phyloP scores from a whole-genome alignment of 2,888 invertebrate species.

The Orchesella flavescens region DNA sequence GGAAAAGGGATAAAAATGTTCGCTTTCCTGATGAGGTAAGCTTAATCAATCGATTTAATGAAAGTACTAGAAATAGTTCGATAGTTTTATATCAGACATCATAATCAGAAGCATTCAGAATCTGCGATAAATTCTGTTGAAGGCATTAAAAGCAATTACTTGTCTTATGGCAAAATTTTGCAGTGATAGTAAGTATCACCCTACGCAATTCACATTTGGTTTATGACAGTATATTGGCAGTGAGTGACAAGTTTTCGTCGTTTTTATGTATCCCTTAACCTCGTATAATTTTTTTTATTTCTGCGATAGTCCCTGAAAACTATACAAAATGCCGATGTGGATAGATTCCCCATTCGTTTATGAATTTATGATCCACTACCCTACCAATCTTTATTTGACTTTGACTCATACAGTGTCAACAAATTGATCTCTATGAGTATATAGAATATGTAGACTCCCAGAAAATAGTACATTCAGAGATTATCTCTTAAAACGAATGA shows the following conservation, averaged over 20 bases:
- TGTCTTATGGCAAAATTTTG: too few species aligned
- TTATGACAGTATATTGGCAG: neutral
- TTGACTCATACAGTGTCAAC: neutral
- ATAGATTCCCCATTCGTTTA: neutral
- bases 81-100: too few species aligned
- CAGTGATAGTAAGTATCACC: too few species aligned
- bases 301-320: too few species aligned
- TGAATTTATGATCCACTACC: neutral
- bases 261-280: neutral
- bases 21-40: slow-evolving; percentile 71
- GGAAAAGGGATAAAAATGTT: slow-evolving; percentile 68
- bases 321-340: too few species aligned
- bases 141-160: too few species aligned
- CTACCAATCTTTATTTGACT: neutral
- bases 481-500: slow-evolving; percentile 38
- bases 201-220: neutral
- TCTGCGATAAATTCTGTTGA: too few species aligned
- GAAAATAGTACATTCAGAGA: too few species aligned
- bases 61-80: neutral
- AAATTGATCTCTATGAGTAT: too few species aligned
- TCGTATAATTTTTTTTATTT: too few species aligned
- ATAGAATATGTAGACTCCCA: too few species aligned
- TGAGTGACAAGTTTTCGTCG: neutral
- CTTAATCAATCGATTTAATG: slow-evolving; percentile 4
- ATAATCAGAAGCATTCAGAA: too few species aligned